Conservation (phyloP, 1,140 invertebrate species). For the Drusus annulatus region DNA sequence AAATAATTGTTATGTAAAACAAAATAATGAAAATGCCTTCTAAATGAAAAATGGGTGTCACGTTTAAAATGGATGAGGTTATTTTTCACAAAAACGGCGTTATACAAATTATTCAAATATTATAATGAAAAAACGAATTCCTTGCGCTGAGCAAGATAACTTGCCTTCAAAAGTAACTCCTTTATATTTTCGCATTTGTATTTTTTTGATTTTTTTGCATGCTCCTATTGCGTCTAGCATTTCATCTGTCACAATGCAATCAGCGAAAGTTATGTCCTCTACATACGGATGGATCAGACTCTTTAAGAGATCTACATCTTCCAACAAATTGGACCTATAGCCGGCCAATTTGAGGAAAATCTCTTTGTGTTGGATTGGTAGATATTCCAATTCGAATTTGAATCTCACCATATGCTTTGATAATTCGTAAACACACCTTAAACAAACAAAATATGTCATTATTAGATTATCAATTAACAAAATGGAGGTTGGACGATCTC, state of each 20-base stretch:
- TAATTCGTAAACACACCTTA: conserved; percentile 29
- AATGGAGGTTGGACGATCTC: too few relatives aligned
- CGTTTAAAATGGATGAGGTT: too few relatives aligned
- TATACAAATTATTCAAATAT: too few relatives aligned
- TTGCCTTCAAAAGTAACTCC: conserved; percentile 38
- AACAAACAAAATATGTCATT: not conserved
- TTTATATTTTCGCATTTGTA: conserved; percentile 29
- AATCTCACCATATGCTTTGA: not conserved
- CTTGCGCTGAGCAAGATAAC: not conserved
- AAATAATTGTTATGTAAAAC: too few relatives aligned
- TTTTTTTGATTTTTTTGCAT: conserved; percentile 32
- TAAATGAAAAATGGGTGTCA: too few relatives aligned
- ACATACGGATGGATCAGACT: conserved; percentile 42
- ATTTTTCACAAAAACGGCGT: too few relatives aligned
- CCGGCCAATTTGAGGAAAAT: conserved; percentile 25
- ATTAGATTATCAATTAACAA: too few relatives aligned
- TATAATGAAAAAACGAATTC: too few relatives aligned
- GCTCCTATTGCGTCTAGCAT: conserved; percentile 30
- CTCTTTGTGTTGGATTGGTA: conserved; percentile 38
- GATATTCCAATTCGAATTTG: conserved; percentile 17
- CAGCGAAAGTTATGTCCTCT: conserved; percentile 27
- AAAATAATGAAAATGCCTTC: too few relatives aligned
- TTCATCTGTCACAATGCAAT: conserved; percentile 39
- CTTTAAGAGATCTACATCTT: conserved; percentile 38
- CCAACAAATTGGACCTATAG: conserved; percentile 20